These are phyloP conservation scores for Chaetops frenatus DNA, from an alignment of 2,113 vertebrate species.

Conservation along the genomic window DNA sequence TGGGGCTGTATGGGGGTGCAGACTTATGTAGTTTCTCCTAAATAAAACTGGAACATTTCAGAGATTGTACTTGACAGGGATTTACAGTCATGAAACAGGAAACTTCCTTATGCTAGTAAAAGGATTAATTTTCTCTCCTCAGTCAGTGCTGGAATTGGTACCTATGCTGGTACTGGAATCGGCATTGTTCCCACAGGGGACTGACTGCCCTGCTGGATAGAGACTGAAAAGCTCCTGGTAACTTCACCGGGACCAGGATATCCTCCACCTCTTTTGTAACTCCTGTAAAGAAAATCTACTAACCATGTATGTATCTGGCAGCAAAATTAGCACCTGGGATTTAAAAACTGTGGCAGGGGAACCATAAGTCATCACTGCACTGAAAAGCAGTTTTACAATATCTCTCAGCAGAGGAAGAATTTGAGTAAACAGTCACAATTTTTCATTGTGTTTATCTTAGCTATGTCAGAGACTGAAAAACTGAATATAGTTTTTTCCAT, in stretches of 20 bases:
- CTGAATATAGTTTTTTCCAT: conserved; percentile 46
- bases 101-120: not conserved
- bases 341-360: not conserved
- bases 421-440: conserved; percentile 60
- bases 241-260: not conserved
- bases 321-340: not conserved
- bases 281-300: not conserved
- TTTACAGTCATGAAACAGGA: not conserved
- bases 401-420: conserved; percentile 34
- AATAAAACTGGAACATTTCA: not conserved
- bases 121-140: not conserved
- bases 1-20: not conserved
- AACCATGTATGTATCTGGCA: not conserved
- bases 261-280: not conserved
- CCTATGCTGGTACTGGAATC: not conserved
- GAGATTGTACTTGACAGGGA: not conserved
- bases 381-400: not conserved
- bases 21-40: not conserved
- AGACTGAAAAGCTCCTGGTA: not conserved
- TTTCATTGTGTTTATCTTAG: conserved; percentile 55
- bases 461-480: conserved; percentile 44
- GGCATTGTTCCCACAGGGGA: not conserved
- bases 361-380: not conserved
- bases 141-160: not conserved
- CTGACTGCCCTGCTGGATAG: not conserved